Percentiles rank a stretch among this genome's conserved stretches.
Evolutionary conservation across 2,113 vertebrate genomes (phyloP).

Genomic region (Rattus norvegicus): DNA sequence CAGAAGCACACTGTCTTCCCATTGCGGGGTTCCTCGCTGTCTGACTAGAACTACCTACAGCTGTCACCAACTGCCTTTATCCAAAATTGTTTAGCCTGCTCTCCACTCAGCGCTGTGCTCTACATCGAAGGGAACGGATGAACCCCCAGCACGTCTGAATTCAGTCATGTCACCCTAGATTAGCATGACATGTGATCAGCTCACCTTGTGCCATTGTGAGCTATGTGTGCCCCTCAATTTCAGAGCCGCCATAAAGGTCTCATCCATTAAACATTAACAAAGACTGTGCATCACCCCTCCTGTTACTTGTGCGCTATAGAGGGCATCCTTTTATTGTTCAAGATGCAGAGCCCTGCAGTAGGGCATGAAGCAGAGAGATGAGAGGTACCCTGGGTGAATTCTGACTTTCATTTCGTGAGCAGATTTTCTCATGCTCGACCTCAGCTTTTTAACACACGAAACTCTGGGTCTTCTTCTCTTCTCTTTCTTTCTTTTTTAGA

Average conservation of each 20-base stretch:
- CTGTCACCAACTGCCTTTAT: background rate
- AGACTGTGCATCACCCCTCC: background rate
- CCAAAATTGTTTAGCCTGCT: background rate
- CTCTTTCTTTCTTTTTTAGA: background rate
- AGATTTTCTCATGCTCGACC: background rate
- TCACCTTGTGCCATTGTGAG: background rate
- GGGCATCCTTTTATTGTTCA: background rate
- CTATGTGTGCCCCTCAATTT: background rate
- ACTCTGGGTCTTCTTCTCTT: background rate
- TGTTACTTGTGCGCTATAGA: background rate
- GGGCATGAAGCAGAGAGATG: background rate
- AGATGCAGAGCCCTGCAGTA: background rate
- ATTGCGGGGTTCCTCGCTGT: background rate
- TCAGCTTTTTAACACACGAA: slow-evolving; percentile 25
- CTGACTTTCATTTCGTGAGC: background rate
- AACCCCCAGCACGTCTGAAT: background rate
- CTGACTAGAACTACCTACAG: background rate
- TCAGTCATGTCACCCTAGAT: background rate
- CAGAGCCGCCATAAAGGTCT: background rate
- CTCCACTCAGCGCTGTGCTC: background rate
- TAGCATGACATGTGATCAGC: background rate
- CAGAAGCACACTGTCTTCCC: background rate
- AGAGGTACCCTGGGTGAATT: background rate
- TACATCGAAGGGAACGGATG: background rate
- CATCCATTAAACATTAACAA: background rate